Evolutionary conservation across 2,888 invertebrate species (phyloP).

Genomic region (Alviniconcha strummeri): DNA sequence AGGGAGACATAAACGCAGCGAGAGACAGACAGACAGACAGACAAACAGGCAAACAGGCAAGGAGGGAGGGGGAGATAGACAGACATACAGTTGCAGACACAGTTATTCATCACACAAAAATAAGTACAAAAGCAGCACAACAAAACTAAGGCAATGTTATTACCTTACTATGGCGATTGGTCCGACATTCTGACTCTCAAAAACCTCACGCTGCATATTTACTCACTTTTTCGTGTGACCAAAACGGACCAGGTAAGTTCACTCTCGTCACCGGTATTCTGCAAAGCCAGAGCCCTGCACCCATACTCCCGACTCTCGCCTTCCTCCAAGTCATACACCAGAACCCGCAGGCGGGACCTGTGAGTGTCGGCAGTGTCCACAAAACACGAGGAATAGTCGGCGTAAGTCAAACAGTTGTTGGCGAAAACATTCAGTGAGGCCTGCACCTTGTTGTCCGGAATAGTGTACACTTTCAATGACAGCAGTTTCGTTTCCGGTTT

Average conservation of each 20-base stretch:
- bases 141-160: neutral
- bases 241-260: slow-evolving; percentile 9
- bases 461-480: neutral
- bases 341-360: neutral
- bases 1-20: neutral
- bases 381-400: slow-evolving; percentile 7
- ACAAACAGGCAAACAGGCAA: neutral
- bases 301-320: neutral
- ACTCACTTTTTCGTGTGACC: slow-evolving; percentile 19
- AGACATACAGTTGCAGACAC: neutral
- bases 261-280: neutral
- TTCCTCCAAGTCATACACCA: slow-evolving; percentile 9
- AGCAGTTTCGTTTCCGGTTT: neutral
- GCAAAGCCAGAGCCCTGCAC: neutral
- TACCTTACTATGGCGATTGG: no score
- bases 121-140: neutral
- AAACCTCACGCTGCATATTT: neutral
- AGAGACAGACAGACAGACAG: neutral
- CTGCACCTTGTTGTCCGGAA: neutral
- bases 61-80: neutral
- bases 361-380: neutral
- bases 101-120: neutral
- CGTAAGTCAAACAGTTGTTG: slow-evolving; percentile 7
- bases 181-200: no score
- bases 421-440: neutral